Evolutionary conservation across 2,113 vertebrate species (phyloP).

Genomic region (rabbit (Oryctolagus cuniculus)): DNA sequence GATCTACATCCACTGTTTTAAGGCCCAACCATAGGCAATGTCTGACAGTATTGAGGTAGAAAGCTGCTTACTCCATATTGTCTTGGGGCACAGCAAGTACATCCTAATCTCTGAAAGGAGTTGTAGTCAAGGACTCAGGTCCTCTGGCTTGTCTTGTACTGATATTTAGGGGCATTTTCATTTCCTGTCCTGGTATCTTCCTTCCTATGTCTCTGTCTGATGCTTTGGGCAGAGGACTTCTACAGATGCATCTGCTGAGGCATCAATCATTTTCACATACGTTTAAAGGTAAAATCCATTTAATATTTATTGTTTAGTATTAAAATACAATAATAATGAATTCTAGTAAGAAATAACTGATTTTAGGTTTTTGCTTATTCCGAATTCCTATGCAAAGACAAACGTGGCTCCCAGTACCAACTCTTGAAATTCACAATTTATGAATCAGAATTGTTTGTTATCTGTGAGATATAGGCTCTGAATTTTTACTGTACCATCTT

Average conservation of each 20-base stretch:
- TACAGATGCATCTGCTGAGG: not conserved
- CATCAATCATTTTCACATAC: not conserved
- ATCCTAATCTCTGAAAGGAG: not conserved
- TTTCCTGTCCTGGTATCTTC: not conserved
- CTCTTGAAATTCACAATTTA: not conserved
- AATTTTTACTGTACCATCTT: conserved; percentile 13
- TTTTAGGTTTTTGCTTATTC: conserved; percentile 48
- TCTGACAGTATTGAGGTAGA: not conserved
- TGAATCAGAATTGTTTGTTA: conserved; percentile 37
- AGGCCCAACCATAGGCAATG: not conserved
- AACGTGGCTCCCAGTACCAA: not conserved
- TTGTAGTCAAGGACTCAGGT: not conserved
- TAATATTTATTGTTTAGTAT: not conserved
- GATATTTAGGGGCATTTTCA: not conserved
- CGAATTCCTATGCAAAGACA: conserved; percentile 11
- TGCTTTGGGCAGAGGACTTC: not conserved
- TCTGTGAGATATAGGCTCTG: not conserved
- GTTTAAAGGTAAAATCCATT: not conserved
- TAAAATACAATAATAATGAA: not conserved
- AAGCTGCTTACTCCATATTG: not conserved
- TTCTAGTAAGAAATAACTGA: not conserved
- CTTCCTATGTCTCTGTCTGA: not conserved
- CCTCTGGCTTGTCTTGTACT: not conserved
- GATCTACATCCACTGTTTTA: not conserved
- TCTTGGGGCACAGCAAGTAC: not conserved